Evolutionary conservation across 2,113 vertebrate genomes (phyloP).

Genomic region (Vulpes vulpes): DNA sequence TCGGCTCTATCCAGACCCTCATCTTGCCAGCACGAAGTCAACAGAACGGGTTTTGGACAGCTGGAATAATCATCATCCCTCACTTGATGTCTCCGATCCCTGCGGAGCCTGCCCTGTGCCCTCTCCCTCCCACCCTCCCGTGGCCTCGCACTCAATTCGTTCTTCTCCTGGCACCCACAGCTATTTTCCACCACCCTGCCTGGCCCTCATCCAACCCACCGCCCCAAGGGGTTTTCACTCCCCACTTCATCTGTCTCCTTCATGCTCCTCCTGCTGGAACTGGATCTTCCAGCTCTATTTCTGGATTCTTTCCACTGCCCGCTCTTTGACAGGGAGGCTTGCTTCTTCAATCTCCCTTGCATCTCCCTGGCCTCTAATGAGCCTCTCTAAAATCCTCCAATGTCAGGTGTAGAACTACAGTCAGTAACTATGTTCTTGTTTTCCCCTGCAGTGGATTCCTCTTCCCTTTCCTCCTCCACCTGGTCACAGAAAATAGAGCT

Average conservation of each 20-base stretch:
- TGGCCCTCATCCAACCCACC: conserved; percentile 67
- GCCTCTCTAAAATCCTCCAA: background rate
- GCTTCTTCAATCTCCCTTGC: conserved; percentile 31
- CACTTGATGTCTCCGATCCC: conserved; percentile 69
- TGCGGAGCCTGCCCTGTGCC: conserved; percentile 72
- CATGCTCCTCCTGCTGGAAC: conserved; percentile 54
- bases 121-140: conserved; percentile 62
- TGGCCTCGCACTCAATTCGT: conserved; percentile 76
- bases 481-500: background rate
- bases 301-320: conserved; percentile 73
- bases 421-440: background rate
- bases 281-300: conserved; percentile 76
- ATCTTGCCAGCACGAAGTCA: conserved; percentile 28
- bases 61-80: conserved; percentile 77
- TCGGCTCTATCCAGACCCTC: conserved; percentile 27
- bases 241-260: conserved; percentile 82
- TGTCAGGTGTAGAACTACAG: background rate
- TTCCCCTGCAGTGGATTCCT: background rate
- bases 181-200: conserved; percentile 82
- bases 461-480: background rate
- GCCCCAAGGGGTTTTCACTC: conserved; percentile 77
- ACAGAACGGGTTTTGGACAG: conserved; percentile 43
- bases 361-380: conserved; percentile 49
- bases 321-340: background rate
- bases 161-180: conserved; percentile 81